Evolutionary conservation across 2,888 invertebrate genomes (phyloP), one percentile per base, ranked within the genome.

Genomic region (Drosophila nr. perissopoda): DNA sequence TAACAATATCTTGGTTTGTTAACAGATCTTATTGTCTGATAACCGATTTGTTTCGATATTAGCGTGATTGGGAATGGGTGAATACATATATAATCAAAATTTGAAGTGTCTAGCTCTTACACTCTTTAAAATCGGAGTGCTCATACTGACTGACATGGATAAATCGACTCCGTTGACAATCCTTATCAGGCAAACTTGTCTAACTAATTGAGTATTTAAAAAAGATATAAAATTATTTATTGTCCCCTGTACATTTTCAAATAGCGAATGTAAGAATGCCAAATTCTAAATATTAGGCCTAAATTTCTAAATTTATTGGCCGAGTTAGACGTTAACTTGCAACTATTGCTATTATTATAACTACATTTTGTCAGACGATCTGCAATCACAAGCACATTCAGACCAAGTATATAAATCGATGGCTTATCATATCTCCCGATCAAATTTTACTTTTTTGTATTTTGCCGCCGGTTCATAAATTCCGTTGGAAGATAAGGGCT

Each of bases 391-490:
- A 16, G 4, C 2, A 16, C 10, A 46, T 38, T 48, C 31, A 10
- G 3, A n/a, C 2, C 4, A 13, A 6, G 16, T 27, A 16, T 29
- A 53, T 25, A 21, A 54, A 34, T 25, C 34, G 29, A 29, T 21
- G 34, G 4, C 42, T 70, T 77, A 77, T 88, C 78, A 5, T 5
- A 6, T 6, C 6, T 1, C 8, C 11, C 31, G 49, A 78, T 83
- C 79, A 57, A 56, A 70, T 57, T 46, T 18, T 33, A 67, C 3
- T 42, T 40, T 62, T 65, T 63, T 60, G 62, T 59, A 21, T 21
- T 64, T 56, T 70, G 84, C 69, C 89, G 70, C 71, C 73, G 53
- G 70, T 63, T 77, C 75, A 84, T 90, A 88, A 90, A 81, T 90
- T 68, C 62, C 31, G 40, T 38, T 29, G 51, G 33, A 16, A 53